Base-by-base conservation (phyloP, 1,140 invertebrate genomes). In the Lepidurus arcticus region DNA sequence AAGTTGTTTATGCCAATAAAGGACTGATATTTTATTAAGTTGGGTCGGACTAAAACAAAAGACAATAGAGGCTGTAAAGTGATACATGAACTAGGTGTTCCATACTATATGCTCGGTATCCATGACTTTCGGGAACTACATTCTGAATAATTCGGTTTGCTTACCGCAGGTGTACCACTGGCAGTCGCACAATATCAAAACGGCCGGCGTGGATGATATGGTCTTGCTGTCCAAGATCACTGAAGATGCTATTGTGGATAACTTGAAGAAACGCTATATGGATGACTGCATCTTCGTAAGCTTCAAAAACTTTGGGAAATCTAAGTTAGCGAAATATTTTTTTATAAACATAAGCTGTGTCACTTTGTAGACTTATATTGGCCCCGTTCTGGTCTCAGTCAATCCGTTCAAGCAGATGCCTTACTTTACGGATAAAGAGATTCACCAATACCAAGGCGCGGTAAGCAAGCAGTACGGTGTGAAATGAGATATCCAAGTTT, bases 141-240 rank as follows among this genome's bases (percentile, higher is more conserved):
- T 34, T 78, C 73, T 24, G 42, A 34, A 77, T 44, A 26, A 73
- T 21, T n/a, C 73, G 26, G 26, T 77, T 84, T 83, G 11, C 76
- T 85, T 84, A n/a, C n/a, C n/a, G n/a, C 84, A 92, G 91, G 88
- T 91, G 45, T 92, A 92, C 84, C 91, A 92, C 83, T 92, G 91
- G 91, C 91, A 92, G 84, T 91, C 89, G 83, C 89, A 92, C 85
- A 90, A 92, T 89, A 90, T 91, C 81, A 91, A 91, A 82, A 87
- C 91, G 73, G 91, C 90, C 7, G 91, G 91, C 1, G 90, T 92
- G 81, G 92, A 93, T 83, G 92, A 94, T 83, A 92, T 93, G 91
- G 92, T 93, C n/a, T 86, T 94, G 3, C 85, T 94, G 34, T 87
- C 91, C 78, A 91, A 91, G 83, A 88, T 93, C 79, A 88, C 86